phyloP scores from a whole-genome alignment of 2,797 vertebrate species.

The Heliangelus exortis region DNA sequence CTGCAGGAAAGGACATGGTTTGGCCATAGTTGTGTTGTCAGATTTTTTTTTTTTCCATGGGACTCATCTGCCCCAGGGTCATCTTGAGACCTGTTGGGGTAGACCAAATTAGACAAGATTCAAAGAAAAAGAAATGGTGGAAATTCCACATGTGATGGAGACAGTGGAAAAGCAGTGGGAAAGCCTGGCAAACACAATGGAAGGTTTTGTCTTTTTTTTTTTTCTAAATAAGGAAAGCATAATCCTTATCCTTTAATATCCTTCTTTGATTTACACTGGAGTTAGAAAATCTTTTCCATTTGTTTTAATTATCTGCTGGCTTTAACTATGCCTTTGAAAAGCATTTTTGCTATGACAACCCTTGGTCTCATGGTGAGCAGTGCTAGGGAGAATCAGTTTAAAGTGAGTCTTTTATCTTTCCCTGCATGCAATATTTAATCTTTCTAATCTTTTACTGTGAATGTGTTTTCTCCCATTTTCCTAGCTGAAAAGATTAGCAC shows the following conservation, averaged over 20 bases:
- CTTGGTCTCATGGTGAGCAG: constrained; percentile 33
- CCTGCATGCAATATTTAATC: constrained; percentile 46
- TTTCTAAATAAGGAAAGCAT: not conserved
- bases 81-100: not conserved
- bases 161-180: not conserved
- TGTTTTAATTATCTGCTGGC: constrained; percentile 50
- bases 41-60: not conserved
- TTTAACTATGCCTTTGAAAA: constrained; percentile 63
- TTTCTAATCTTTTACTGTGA: constrained; percentile 58
- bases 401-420: constrained; percentile 41
- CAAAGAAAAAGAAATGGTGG: not conserved
- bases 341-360: constrained; percentile 47
- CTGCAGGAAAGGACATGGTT: not conserved
- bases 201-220: constrained; percentile 37
- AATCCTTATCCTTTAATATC: constrained; percentile 44
- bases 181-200: not conserved
- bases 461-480: constrained; percentile 62
- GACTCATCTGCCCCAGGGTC: not conserved
- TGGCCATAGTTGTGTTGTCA: accelerated
- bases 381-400: constrained; percentile 41
- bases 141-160: not conserved
- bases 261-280: constrained; percentile 54
- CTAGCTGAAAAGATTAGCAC: constrained; percentile 34
- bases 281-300: constrained; percentile 44
- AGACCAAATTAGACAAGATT: not conserved